Evolutionary conservation across 2,113 vertebrate genomes (phyloP), one percentile per base, ranked within the genome.

Genomic region (Phaethornis superciliosus): DNA sequence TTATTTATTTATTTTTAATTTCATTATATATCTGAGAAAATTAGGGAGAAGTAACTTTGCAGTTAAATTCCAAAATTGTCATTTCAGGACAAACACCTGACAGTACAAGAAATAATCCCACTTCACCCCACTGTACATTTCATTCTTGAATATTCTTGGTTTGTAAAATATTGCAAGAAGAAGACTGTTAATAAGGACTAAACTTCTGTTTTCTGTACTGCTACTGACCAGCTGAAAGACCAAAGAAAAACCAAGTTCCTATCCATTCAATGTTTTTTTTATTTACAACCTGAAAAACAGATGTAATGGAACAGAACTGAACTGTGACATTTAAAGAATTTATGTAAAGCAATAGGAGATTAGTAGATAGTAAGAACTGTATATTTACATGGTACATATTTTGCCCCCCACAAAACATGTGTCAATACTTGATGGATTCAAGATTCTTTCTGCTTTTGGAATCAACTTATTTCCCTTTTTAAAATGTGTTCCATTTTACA

Each of bases 281-380:
- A 65, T 74, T 94, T 88, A 28, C 32, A 76, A 60, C 13, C 11
- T 52, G 32, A 20, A 77, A 82, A 96, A 51, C 8, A 64, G 54
- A 87, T 35, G 68, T 22, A 85, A 63, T 15, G 70, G 64, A 81
- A 89, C 5, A 85, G 52, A 85, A 63, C 51, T 5, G 5, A 70
- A 72, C 30, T 63, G 28, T 90, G 82, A 44, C n/a, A 77, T 69
- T 71, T 86, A 90, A 79, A 81, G 81, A 58, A 88, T 91, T 68
- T n/a, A 72, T 33, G 22, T 40, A 69, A 93, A 81, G 30, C 40
- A 87, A 52, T 5, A 65, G 52, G 26, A 86, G 15, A 69, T 84
- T 68, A 58, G 46, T 35, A 83, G 49, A 79, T 23, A 75, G 60
- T 75, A 86, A 87, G 60, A 89, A 59, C 12, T 65, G 27, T 37